A percentile compares a stretch with the other conserved stretches of the same genome.
Conservation (phyloP, 2,888 invertebrate species). For the Luffia ferchaultella region DNA sequence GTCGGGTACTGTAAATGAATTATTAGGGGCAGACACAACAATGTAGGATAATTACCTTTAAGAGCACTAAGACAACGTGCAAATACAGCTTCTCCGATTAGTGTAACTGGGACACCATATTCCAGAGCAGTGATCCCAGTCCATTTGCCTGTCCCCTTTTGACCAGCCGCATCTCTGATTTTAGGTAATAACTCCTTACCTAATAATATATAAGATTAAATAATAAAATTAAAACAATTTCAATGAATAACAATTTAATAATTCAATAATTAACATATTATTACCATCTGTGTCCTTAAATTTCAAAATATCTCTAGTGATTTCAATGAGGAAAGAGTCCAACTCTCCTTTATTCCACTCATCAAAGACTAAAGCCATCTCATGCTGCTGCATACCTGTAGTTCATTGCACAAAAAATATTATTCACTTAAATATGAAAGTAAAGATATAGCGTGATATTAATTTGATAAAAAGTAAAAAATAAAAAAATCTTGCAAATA, state of each 20-base stretch:
- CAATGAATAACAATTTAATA: neutral
- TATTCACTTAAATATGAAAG: too few species aligned
- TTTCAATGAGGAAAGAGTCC: conserved; percentile 97
- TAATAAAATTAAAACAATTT: neutral
- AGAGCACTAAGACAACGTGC: conserved; percentile 94
- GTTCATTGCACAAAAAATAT: conserved; percentile 3
- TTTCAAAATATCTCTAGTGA: conserved; percentile 92
- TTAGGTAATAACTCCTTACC: conserved; percentile 83
- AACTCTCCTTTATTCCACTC: conserved; percentile 97
- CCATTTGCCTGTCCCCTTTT: conserved; percentile 99
- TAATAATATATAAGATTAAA: conserved; percentile 21
- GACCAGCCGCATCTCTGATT: conserved; percentile 95
- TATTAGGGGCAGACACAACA: too few species aligned
- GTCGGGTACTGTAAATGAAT: too few species aligned
- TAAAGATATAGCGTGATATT: too few species aligned
- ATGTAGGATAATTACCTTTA: conserved; percentile 70
- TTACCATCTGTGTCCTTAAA: conserved; percentile 85
- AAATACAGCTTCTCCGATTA: conserved; percentile 98
- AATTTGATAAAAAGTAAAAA: too few species aligned
- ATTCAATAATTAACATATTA: conserved; percentile 10
- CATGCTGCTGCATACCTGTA: conserved; percentile 72
- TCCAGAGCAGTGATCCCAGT: conserved; percentile 96
- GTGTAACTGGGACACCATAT: conserved; percentile 95
- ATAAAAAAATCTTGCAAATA: too few species aligned
- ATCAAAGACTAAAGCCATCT: conserved; percentile 87